phyloP scores from a whole-genome alignment of 1,140 invertebrate species.

The Halesus radiatus region DNA sequence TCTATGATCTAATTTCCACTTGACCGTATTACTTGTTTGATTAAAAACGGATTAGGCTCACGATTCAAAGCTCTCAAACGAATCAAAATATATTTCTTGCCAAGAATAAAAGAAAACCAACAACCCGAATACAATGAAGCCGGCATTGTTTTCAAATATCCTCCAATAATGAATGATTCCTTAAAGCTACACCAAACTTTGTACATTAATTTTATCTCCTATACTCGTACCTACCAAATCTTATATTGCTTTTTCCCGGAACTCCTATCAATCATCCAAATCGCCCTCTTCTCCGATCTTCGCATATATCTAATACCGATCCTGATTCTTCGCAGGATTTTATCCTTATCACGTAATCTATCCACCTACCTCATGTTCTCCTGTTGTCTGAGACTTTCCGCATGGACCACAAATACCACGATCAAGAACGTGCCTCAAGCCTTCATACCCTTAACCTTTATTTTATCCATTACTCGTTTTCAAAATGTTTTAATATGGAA shows the following conservation, averaged over 20 bases:
- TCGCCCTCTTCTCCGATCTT: background rate
- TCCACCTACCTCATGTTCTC: background rate
- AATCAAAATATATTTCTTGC: no score
- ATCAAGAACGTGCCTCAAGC: background rate
- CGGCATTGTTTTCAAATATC: background rate
- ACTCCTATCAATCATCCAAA: background rate
- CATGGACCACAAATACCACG: background rate
- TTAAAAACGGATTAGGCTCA: no score
- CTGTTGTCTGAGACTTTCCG: background rate
- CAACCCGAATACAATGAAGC: background rate
- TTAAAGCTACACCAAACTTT: background rate
- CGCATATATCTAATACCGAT: constrained; percentile 10
- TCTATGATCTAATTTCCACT: no score
- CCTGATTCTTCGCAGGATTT: background rate
- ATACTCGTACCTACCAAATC: background rate
- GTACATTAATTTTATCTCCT: background rate
- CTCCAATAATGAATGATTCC: background rate
- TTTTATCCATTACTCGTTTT: background rate
- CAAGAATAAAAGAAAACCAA: background rate
- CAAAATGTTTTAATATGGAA: background rate
- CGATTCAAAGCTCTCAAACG: no score
- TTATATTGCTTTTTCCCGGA: constrained; percentile 1
- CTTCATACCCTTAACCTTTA: constrained; percentile 4
- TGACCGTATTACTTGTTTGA: no score
- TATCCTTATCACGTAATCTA: constrained; percentile 33